Percentiles rank a stretch among this genome's conserved stretches.
phyloP scores from a whole-genome alignment of 2,888 invertebrate species.

The Lepidochrysops patricia region DNA sequence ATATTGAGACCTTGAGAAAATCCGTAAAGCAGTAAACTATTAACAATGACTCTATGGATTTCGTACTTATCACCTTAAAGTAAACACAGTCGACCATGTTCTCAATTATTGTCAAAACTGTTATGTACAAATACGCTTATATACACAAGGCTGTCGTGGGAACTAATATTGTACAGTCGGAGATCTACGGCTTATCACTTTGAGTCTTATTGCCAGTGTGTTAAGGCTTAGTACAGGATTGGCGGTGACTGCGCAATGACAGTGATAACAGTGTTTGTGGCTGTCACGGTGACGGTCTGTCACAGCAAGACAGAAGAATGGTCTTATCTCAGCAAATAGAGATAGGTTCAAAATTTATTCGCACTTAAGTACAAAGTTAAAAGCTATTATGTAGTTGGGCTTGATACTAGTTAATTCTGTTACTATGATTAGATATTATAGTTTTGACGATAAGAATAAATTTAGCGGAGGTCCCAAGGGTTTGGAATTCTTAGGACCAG shows the following conservation, averaged over 20 bases:
- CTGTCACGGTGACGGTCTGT: neutral
- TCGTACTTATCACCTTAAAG: neutral
- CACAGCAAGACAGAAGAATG: neutral
- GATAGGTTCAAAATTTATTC: neutral
- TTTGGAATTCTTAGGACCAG: too few species aligned
- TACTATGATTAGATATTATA: too few species aligned
- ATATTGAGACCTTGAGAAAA: too few species aligned
- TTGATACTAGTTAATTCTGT: too few species aligned
- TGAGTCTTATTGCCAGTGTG: neutral
- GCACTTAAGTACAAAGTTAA: too few species aligned
- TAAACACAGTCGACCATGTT: neutral
- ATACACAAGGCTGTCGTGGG: neutral
- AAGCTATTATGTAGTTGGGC: too few species aligned
- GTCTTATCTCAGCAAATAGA: neutral
- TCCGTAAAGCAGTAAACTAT: constrained; percentile 4
- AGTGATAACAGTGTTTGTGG: neutral
- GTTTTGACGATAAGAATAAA: too few species aligned
- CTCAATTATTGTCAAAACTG: neutral
- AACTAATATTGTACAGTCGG: neutral
- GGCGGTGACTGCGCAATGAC: neutral
- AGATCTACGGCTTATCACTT: neutral
- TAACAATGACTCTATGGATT: neutral
- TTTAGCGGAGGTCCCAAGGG: too few species aligned
- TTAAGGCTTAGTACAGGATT: neutral
- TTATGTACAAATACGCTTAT: neutral